These are phyloP conservation scores for Rhimphoctona megacephalus DNA, from an alignment of 2,888 invertebrate genomes.

Conservation along the genomic window DNA sequence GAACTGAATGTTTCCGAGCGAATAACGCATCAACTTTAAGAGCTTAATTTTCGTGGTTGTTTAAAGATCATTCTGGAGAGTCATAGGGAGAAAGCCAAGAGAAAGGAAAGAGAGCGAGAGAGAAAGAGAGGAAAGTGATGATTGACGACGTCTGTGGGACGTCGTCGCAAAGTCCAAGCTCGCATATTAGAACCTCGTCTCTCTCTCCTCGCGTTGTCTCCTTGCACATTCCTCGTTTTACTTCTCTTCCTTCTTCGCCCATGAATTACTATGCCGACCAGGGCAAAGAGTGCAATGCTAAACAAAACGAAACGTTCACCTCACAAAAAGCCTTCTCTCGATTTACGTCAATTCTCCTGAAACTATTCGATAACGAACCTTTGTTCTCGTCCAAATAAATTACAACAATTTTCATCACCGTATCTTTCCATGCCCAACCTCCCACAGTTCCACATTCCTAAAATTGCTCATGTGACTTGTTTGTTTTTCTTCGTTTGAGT, in stretches of 20 bases:
- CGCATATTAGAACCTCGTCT: conserved; percentile 51
- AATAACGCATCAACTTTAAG: conserved; percentile 32
- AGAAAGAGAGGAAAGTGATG: conserved; percentile 64
- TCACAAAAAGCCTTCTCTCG: conserved; percentile 17
- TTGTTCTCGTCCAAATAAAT: conserved; percentile 22
- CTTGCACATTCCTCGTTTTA: conserved; percentile 51
- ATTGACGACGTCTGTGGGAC: conserved; percentile 63
- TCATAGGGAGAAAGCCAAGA: conserved; percentile 28
- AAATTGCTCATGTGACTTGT: not conserved
- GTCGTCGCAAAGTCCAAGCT: conserved; percentile 61
- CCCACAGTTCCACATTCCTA: not conserved
- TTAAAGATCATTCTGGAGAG: conserved; percentile 27
- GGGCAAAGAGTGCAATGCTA: not conserved
- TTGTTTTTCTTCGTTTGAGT: not conserved
- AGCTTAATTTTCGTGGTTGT: conserved; percentile 45
- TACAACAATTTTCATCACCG: not conserved
- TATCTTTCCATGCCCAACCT: not conserved
- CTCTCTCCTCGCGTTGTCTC: conserved; percentile 61
- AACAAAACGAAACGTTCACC: not conserved
- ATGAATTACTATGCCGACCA: not conserved
- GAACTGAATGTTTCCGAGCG: not conserved
- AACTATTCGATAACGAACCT: not conserved
- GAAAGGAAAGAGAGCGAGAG: conserved; percentile 3
- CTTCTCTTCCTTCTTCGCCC: conserved; percentile 18
- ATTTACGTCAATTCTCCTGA: conserved; percentile 10